Conservation (phyloP, 92 coral and sea anemone species). For the Epizoanthus fatuus region DNA sequence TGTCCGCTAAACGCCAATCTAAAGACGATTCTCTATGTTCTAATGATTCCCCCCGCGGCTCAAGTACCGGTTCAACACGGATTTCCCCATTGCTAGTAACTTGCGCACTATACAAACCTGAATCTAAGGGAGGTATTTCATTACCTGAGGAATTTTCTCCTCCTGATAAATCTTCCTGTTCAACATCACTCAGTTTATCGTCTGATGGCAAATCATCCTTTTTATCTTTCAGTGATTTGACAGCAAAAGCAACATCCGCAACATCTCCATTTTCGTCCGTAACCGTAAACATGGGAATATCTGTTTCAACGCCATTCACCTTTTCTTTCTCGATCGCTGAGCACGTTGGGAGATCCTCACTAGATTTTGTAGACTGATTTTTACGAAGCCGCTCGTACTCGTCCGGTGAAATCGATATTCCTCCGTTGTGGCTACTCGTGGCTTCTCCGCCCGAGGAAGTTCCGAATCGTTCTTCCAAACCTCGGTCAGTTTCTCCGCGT, state of each 20-base stretch:
- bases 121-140: conserved; percentile 28
- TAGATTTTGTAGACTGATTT: conserved; percentile 41
- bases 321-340: conserved; percentile 9
- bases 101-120: conserved; percentile 47
- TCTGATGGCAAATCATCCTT: not conserved
- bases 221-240: not conserved
- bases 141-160: conserved; percentile 17
- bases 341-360: conserved; percentile 4
- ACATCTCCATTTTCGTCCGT: conserved; percentile 85
- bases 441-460: conserved; percentile 21
- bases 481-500: conserved; percentile 21
- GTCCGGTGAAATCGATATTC: conserved; percentile 73
- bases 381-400: conserved; percentile 70
- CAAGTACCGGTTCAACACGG: conserved; percentile 1
- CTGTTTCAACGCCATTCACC: conserved; percentile 15
- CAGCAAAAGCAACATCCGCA: conserved; percentile 44
- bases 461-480: conserved; percentile 29
- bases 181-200: not conserved
- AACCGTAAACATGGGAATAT: conserved; percentile 76
- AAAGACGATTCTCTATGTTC: not conserved
- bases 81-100: conserved; percentile 9
- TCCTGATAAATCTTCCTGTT: conserved; percentile 31
- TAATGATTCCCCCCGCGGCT: not conserved
- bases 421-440: conserved; percentile 41
- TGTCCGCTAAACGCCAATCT: not conserved